Evolutionary conservation across 2,888 invertebrate genomes (phyloP), one percentile per base, ranked within the genome.

Genomic region (Cataglyphis rosenhaueri): DNA sequence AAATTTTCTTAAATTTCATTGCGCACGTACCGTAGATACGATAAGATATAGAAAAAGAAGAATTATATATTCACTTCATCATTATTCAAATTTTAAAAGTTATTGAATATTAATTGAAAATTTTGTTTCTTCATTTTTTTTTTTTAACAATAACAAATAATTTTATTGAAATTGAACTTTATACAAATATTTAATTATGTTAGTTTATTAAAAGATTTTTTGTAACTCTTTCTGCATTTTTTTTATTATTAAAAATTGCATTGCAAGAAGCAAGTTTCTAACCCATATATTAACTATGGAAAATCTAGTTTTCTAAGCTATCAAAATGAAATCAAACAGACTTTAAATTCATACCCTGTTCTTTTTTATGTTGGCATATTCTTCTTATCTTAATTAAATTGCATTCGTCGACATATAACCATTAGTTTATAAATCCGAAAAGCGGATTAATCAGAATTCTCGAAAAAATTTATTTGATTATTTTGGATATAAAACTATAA

Each of bases 381-480:
- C 29, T 29, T 29, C 29, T 29, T 75, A 68, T 73, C 57, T 82
- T 59, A 75, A 82, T 82, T 59, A 75, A 82, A 87, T 86, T 79
- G 74, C 66, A 41, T 75, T 74, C 66, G 41, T 10, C 41, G 44
- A 62, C 35, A 65, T 29, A 48, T 57, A 55, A 35, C 38, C 71
- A 38, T 29, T 38, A 57, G 66, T 79, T 71, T 76, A 78, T 55
- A 68, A 86, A 83, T 82, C 79, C 64, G 71, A 18, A 10, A 21
- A 62, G 44, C 44, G 83, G 62, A 65, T 81, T 81, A 85, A 86
- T 86, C 81, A 32, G 25, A 55, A 52, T 71, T 81, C 71, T 64
- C 41, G 15, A 84, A 87, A 88, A 87, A 74, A 73, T 85, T 88
- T 66, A 87, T 85, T 79, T 82, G 76, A 83, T 88, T 89, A 90